Percentiles rank a stretch among this genome's conserved stretches.
Evolutionary conservation across 2,797 vertebrate genomes (phyloP).

Genomic region (Cichlasoma orientale): DNA sequence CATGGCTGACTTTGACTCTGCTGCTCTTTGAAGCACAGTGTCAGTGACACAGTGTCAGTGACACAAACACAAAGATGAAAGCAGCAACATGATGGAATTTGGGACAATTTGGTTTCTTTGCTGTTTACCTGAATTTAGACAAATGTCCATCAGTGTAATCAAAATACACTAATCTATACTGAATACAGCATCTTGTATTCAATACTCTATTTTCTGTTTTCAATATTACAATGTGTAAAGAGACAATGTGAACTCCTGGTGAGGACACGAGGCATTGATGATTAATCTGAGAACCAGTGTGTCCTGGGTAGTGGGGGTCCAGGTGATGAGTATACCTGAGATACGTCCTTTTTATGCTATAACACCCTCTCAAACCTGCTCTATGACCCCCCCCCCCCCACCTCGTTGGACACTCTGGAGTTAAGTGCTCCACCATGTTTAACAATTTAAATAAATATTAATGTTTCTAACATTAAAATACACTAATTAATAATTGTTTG

Average conservation of each 20-base stretch:
- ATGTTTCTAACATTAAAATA: background rate
- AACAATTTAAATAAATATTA: background rate
- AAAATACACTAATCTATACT: background rate
- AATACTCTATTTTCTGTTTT: background rate
- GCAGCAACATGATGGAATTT: background rate
- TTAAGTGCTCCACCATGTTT: background rate
- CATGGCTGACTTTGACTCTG: background rate
- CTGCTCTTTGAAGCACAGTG: background rate
- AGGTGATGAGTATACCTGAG: constrained; percentile 9
- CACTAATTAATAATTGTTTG: background rate
- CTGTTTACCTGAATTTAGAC: background rate
- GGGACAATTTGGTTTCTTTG: background rate
- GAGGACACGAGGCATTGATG: constrained; percentile 5
- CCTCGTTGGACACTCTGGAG: constrained; percentile 16
- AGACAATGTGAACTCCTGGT: no score
- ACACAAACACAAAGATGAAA: background rate
- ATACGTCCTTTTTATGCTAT: constrained; percentile 27
- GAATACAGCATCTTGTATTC: background rate
- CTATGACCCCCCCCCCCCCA: constrained; percentile 15
- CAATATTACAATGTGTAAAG: background rate
- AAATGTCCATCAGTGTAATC: fast-evolving
- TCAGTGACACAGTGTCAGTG: background rate
- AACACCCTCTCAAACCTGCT: constrained; percentile 9
- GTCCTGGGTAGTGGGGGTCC: constrained; percentile 3
- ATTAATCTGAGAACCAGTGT: constrained; percentile 12